These are phyloP conservation scores for Tetropium fuscum DNA, from an alignment of 2,888 invertebrate species.

Conservation along the genomic window DNA sequence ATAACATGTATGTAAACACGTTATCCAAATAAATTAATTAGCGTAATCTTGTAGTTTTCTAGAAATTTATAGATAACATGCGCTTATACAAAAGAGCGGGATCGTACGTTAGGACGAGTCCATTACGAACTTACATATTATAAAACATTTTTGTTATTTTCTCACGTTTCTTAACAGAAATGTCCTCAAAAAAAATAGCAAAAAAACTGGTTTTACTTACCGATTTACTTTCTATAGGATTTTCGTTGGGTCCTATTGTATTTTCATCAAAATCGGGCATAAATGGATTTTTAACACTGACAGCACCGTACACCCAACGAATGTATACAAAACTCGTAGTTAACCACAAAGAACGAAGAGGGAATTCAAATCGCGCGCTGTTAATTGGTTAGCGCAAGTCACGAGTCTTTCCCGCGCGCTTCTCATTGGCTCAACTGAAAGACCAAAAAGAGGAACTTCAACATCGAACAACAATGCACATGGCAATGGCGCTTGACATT, in stretches of 20 bases:
- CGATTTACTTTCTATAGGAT: constrained; percentile 75
- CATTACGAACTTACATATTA: constrained; percentile 55
- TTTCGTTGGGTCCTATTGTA: constrained; percentile 76
- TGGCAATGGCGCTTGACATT: constrained; percentile 55
- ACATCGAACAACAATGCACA: constrained; percentile 53
- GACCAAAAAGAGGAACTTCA: constrained; percentile 41
- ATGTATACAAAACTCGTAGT: constrained; percentile 66
- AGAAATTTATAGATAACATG: constrained; percentile 51
- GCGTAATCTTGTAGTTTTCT: constrained; percentile 7
- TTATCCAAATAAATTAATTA: neutral
- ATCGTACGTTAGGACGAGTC: constrained; percentile 62
- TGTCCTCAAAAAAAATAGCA: constrained; percentile 47
- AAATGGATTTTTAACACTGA: constrained; percentile 62
- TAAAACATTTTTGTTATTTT: constrained; percentile 47
- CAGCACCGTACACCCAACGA: constrained; percentile 66
- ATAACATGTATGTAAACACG: neutral
- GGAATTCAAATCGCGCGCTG: constrained; percentile 65
- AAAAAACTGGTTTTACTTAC: constrained; percentile 69
- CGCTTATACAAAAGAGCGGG: constrained; percentile 64
- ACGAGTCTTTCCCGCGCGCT: constrained; percentile 63
- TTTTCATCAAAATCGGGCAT: constrained; percentile 80
- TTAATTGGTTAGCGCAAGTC: constrained; percentile 60
- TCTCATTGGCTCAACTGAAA: constrained; percentile 56
- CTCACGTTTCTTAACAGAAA: constrained; percentile 62
- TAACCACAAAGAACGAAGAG: constrained; percentile 62